Evolutionary conservation across 2,797 vertebrate species (phyloP), one percentile per base, ranked within the genome.

Genomic region (Gephyroberyx darwinii): DNA sequence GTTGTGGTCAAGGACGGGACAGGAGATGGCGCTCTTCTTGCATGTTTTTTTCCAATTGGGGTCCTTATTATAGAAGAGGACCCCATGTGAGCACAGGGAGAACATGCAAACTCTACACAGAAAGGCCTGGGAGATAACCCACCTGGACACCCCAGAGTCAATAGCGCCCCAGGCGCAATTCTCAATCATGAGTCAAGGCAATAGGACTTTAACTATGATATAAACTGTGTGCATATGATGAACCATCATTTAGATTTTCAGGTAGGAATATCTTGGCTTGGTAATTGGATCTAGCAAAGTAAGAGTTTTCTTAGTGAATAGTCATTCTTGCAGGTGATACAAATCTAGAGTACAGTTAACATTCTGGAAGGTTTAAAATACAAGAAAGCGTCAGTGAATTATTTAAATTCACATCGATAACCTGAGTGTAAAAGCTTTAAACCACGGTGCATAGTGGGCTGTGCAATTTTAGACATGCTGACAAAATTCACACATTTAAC

Each of bases 391-490:
- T 17, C 12, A 30, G 8, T 50, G 51, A 69, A 58, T 16, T 33
- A 30, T 52, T 53, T 5, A 5, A 48, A 59, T 57, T 33, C 17
- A 45, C 26, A 48, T 43, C 9, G 58, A 69, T 4, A 31, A 17
- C 51, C 59, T 20, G 33, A 12, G 22, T 53, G 50, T 68, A 8
- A 74, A 47, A 64, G 33, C 60, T 41, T 48, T 47, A 54, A 43
- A 10, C 17, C 47, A 65, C 5, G 19, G 39, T 26, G 17, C 19
- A 8, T 26, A 20, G 48, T 20, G 20, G 20, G 9, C 48, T 50
- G 48, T 50, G n/a, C 48, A n/a, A 7, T n/a, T 41, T 12, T 41
- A 41, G 39, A 41, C 39, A 41, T 50, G 17, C 47, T n/a, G 47
- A 19, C 47, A 50, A n/a, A 50, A 50, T 50, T 41, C 39, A 8